Conservation (phyloP, 2,797 vertebrate species). For the Spheniscus humboldti region DNA sequence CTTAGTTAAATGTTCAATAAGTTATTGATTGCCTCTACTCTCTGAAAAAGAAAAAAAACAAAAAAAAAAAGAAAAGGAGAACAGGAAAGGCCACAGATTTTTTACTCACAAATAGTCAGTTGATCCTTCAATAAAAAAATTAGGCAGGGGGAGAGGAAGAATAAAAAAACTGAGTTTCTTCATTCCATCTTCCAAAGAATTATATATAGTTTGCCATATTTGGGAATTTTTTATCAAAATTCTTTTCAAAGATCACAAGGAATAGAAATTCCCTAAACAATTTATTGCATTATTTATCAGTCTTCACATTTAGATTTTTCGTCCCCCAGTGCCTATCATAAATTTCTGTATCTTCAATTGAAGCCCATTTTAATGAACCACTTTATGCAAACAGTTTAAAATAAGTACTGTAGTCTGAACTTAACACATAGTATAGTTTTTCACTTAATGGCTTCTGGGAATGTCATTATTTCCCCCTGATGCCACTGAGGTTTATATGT, state of each 20-base stretch:
- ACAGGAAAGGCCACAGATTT: rapidly evolving
- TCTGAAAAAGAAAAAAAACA: background rate
- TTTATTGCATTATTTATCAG: background rate
- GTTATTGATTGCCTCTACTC: background rate
- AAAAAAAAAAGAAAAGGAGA: background rate
- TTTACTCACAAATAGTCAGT: background rate
- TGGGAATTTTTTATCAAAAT: background rate
- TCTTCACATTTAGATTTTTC: background rate
- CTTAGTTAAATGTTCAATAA: background rate
- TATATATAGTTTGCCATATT: background rate
- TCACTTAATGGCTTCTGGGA: background rate
- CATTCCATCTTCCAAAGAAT: background rate
- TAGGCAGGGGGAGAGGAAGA: rapidly evolving
- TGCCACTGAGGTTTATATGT: background rate
- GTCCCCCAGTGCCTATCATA: background rate
- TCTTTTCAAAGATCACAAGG: background rate
- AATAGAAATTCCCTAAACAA: background rate
- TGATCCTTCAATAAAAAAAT: background rate
- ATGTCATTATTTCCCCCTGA: background rate
- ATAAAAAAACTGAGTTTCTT: background rate
- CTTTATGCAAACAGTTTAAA: background rate
- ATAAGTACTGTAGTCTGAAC: background rate
- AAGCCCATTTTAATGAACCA: background rate
- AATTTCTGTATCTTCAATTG: background rate
- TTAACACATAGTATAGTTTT: background rate